Evolutionary conservation across 2,888 invertebrate genomes (phyloP).

Genomic region (Drepana falcataria): DNA sequence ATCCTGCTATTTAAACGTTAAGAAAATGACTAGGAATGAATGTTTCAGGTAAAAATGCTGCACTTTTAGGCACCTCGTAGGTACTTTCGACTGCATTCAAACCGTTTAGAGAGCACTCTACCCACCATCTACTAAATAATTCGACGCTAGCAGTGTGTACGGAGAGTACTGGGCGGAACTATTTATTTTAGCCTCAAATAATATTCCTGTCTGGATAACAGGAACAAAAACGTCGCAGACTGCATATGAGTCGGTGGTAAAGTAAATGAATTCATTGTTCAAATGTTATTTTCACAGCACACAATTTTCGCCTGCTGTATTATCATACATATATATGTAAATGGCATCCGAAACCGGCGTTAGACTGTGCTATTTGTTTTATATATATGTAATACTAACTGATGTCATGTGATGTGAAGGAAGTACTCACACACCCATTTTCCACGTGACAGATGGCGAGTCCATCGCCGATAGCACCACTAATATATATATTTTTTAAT

Average conservation of each 20-base stretch:
- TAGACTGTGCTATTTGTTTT: too few species aligned
- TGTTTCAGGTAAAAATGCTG: neutral
- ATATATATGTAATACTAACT: too few species aligned
- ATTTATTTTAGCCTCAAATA: neutral
- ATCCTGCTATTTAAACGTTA: neutral
- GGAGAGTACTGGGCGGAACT: neutral
- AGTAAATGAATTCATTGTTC: neutral
- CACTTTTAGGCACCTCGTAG: neutral
- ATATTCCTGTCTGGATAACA: neutral
- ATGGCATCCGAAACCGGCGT: neutral
- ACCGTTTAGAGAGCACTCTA: neutral
- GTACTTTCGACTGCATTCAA: neutral
- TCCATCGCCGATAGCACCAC: too few species aligned
- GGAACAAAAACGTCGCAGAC: neutral
- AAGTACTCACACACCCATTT: too few species aligned
- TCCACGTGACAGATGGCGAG: too few species aligned
- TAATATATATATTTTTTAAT: too few species aligned
- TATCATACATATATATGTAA: neutral
- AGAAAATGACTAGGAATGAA: neutral
- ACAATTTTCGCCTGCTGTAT: neutral
- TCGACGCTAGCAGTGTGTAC: neutral
- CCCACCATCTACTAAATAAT: neutral
- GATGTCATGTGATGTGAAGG: too few species aligned
- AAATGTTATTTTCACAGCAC: neutral
- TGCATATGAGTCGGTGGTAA: neutral